These are phyloP conservation scores for Etia nguti DNA, from an alignment of 2,113 vertebrate genomes.

Conservation along the genomic window DNA sequence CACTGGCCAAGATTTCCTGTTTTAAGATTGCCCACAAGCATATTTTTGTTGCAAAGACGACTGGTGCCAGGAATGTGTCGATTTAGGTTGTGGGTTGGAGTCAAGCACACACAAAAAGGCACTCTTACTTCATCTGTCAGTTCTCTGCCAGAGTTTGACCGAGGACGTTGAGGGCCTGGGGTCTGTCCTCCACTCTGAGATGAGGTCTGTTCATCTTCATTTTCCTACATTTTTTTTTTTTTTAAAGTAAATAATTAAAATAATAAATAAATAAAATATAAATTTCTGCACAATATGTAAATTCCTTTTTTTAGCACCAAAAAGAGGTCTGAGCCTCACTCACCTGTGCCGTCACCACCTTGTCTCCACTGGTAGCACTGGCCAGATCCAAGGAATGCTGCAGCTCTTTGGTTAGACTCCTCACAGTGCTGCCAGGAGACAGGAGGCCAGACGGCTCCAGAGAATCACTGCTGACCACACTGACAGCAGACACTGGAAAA, in stretches of 20 bases:
- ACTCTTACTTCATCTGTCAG: conserved; percentile 91
- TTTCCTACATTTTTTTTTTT: no score
- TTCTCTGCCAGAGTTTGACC: conserved; percentile 95
- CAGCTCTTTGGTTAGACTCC: conserved; percentile 83
- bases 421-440: conserved; percentile 78
- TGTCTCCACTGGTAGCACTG: conserved; percentile 95
- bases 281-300: background rate
- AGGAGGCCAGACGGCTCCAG: conserved; percentile 78
- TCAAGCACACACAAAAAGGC: background rate
- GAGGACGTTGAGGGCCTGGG: conserved; percentile 89
- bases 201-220: conserved; percentile 80
- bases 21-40: background rate
- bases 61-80: background rate
- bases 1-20: conserved; percentile 97
- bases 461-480: conserved; percentile 46
- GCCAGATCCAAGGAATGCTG: conserved; percentile 96
- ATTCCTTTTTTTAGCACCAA: background rate
- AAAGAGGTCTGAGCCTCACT: background rate
- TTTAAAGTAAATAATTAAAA: background rate
- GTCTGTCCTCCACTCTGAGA: conserved; percentile 70
- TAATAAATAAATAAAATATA: background rate
- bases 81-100: background rate
- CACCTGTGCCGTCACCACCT: conserved; percentile 95
- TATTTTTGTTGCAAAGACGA: background rate
- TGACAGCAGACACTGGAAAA: conserved; percentile 39